These are phyloP conservation scores for Arbacia lixula DNA, from an alignment of 53 echinoderm and acorn worm genomes.

Conservation along the genomic window DNA sequence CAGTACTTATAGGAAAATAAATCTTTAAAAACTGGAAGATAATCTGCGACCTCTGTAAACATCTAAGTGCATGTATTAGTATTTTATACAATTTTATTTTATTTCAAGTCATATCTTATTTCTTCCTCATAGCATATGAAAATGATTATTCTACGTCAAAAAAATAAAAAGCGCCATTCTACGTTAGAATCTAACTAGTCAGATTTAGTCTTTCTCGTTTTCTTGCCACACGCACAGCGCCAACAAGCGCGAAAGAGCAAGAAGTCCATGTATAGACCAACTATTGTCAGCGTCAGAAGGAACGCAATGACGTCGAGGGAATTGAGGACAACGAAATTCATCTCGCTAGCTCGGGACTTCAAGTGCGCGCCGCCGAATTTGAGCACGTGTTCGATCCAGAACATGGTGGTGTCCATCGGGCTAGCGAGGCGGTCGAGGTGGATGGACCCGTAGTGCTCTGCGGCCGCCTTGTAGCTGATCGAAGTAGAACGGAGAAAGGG, in stretches of 20 bases:
- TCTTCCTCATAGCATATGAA: too few relatives aligned
- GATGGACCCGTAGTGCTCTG: conserved; percentile 59
- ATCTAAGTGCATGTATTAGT: too few relatives aligned
- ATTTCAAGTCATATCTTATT: too few relatives aligned
- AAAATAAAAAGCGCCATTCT: too few relatives aligned
- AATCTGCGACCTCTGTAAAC: too few relatives aligned
- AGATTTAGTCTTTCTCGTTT: not conserved
- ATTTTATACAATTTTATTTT: too few relatives aligned
- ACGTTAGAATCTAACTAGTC: too few relatives aligned
- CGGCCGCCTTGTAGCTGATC: conserved; percentile 73
- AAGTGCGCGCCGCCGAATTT: conserved; percentile 77
- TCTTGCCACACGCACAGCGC: not conserved
- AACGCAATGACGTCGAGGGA: not conserved
- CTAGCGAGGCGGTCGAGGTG: conserved; percentile 45
- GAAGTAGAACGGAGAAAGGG: too few relatives aligned
- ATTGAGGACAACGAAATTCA: not conserved
- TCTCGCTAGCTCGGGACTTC: conserved; percentile 15
- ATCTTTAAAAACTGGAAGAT: too few relatives aligned
- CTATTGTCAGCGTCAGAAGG: not conserved
- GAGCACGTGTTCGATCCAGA: conserved; percentile 79
- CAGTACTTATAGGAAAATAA: too few relatives aligned
- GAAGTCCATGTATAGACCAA: not conserved
- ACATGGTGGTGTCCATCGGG: conserved; percentile 67
- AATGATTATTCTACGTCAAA: too few relatives aligned
- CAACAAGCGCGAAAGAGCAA: not conserved